phyloP scores from a whole-genome alignment of 2,888 invertebrate genomes.

The Apantesis nais region DNA sequence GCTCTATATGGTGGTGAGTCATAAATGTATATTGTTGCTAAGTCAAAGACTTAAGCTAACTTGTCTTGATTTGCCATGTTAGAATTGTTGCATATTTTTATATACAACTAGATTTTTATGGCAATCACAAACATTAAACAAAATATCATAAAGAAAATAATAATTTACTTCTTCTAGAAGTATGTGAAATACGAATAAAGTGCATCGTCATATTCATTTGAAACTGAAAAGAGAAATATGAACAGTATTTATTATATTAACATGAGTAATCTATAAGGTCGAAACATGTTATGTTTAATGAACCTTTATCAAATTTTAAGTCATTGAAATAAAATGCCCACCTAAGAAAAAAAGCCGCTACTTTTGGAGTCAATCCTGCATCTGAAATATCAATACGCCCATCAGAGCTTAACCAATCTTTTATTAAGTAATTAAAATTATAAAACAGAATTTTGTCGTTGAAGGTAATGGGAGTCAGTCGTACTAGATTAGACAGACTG shows the following conservation, averaged over 20 bases:
- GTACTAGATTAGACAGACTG: conserved; percentile 64
- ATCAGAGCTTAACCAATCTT: conserved; percentile 45
- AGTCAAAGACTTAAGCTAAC: conserved; percentile 36
- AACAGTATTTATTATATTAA: background rate
- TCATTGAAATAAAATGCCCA: no score
- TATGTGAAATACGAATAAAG: background rate
- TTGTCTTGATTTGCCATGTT: conserved; percentile 15
- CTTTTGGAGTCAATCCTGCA: conserved; percentile 15
- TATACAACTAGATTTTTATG: background rate
- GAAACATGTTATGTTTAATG: background rate
- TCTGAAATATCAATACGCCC: conserved; percentile 33
- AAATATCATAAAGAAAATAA: no score
- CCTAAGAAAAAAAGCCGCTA: background rate
- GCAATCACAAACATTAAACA: background rate
- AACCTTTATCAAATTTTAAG: background rate
- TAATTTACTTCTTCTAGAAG: background rate
- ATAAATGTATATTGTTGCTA: conserved; percentile 31
- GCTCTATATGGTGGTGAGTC: conserved; percentile 31
- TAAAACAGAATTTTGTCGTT: conserved; percentile 66
- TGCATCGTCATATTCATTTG: background rate
- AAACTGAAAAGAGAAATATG: background rate
- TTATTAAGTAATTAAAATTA: conserved; percentile 67
- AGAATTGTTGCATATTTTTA: background rate
- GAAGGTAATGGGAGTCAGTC: conserved; percentile 60
- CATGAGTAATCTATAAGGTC: background rate